phyloP scores from a whole-genome alignment of 2,797 vertebrate species.

The Pangasius macronema region DNA sequence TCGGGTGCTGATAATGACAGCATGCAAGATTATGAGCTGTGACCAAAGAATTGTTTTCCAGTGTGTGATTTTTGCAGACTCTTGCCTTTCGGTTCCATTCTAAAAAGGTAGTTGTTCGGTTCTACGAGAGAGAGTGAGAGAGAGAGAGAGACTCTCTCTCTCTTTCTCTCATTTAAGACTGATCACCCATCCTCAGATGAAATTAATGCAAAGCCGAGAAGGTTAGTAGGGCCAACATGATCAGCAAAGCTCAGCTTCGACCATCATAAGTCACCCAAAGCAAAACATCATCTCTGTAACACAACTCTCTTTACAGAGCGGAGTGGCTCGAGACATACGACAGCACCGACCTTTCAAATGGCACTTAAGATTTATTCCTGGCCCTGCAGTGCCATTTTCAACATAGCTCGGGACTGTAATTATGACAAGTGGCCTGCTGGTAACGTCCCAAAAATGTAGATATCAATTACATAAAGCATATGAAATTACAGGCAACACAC shows the following conservation, averaged over 20 bases:
- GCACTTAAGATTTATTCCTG: slow-evolving; percentile 26
- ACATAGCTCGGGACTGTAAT: slow-evolving; percentile 4
- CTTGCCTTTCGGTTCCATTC: too few species aligned
- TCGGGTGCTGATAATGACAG: neutral
- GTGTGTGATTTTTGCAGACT: too few species aligned
- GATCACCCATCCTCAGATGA: neutral
- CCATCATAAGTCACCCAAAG: slow-evolving; percentile 10
- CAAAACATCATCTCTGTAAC: slow-evolving; percentile 7
- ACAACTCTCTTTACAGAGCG: neutral
- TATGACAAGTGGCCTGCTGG: slow-evolving; percentile 21
- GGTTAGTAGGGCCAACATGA: slow-evolving; percentile 8
- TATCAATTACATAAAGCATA: slow-evolving; percentile 23
- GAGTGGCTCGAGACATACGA: neutral
- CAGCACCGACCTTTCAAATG: slow-evolving; percentile 29
- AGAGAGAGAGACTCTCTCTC: too few species aligned
- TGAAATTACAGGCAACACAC: neutral
- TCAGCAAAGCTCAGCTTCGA: neutral
- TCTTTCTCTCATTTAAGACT: neutral
- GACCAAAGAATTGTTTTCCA: neutral
- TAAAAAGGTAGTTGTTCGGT: too few species aligned
- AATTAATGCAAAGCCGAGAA: slow-evolving; percentile 5
- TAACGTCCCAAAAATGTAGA: slow-evolving; percentile 30
- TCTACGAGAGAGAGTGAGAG: too few species aligned
- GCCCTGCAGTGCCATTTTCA: slow-evolving; percentile 14
- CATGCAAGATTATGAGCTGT: neutral